Base-by-base conservation (phyloP, 2,888 invertebrate genomes). In the Trichopoda pennipes region DNA sequence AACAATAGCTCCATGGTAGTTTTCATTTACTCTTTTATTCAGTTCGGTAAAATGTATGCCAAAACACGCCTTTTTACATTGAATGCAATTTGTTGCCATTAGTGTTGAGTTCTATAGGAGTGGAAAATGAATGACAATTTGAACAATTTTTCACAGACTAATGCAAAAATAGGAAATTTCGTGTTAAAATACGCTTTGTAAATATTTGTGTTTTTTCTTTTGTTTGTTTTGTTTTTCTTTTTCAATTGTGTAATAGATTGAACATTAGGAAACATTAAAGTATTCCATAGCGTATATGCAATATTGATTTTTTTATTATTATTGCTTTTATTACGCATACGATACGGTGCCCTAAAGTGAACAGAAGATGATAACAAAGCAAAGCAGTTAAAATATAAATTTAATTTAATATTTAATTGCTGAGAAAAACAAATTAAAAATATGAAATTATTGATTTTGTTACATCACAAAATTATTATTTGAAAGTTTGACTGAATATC, bases 31-130 rank as follows among this genome's bases (percentile, higher is more conserved):
- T 69, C 42, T 61, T 28, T 28, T 28, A 49, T 53, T 12, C 32
- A 56, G 23, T 28, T 66, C 47, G 44, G 32, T 61, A 23, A 70
- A 76, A 76, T 72, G 16, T 58, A 69, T 74, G 78, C 73, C 53
- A 70, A 70, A 64, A 64, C 68, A 81, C 69, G 81, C 81, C 77
- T 58, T 73, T 53, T 60, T 42, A 51, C 49, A 60, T 66, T 75
- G 53, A 55, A 66, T 72, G 79, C 64, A 79, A 72, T 82, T 82
- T 79, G 66, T 44, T 68, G 74, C 70, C 81, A 75, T 78, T 75
- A 75, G 64, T 69, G 55, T 75, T 44, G 28, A 51, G 28, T 49
- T 68, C 44, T 61, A 63, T 51, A 51, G 61, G 21, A 64, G 64
- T 64, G 47, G 35, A 55, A 72, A 47, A 60, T 60, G n/a, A 49